phyloP scores from a whole-genome alignment of 2,113 vertebrate genomes.

The Oreochromis aureus region DNA sequence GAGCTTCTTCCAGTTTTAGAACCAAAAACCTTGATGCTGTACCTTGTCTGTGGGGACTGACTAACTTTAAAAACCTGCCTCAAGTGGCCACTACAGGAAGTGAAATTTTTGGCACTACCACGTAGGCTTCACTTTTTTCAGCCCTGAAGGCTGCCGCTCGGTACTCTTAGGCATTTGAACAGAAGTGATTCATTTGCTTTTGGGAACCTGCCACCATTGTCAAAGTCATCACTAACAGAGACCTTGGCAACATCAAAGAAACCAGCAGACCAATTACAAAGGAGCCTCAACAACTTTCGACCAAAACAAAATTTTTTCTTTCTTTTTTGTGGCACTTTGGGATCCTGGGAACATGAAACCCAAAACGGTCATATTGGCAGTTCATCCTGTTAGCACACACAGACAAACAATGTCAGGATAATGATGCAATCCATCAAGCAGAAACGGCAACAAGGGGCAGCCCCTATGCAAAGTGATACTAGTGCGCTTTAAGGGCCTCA shows the following conservation, averaged over 20 bases:
- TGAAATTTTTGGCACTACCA: background rate
- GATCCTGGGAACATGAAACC: conserved; percentile 50
- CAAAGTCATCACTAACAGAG: background rate
- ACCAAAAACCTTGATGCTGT: background rate
- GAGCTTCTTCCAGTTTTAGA: background rate
- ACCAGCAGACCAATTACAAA: conserved; percentile 22
- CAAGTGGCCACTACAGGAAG: background rate
- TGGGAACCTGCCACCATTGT: conserved; percentile 10
- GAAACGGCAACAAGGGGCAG: conserved; percentile 21
- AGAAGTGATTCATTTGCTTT: background rate
- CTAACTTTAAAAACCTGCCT: background rate
- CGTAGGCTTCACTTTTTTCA: background rate
- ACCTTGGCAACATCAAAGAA: conserved; percentile 38
- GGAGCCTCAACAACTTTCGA: conserved; percentile 11
- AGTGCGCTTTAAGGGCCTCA: background rate
- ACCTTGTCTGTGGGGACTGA: background rate
- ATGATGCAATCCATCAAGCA: conserved; percentile 53
- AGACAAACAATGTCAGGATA: conserved; percentile 31
- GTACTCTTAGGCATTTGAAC: background rate
- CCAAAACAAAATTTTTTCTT: conserved; percentile 26
- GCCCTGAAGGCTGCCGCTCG: background rate
- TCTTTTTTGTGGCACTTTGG: conserved; percentile 3
- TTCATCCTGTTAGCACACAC: conserved; percentile 32
- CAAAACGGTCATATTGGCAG: conserved; percentile 32
- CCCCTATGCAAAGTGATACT: conserved; percentile 58